phyloP scores from a whole-genome alignment of 2,888 invertebrate genomes.

The Eledone cirrhosa region DNA sequence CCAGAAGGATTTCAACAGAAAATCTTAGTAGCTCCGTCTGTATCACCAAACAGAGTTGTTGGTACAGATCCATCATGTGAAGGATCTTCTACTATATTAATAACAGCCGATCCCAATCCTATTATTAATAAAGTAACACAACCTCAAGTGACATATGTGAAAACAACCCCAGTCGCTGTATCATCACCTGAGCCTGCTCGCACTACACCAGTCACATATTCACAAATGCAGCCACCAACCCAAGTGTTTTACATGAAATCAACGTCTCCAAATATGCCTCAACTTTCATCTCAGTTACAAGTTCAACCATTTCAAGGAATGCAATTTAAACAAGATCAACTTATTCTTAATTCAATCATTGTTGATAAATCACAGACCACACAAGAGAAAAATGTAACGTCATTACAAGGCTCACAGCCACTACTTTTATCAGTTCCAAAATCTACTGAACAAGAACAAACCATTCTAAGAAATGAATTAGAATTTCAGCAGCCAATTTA shows the following conservation, averaged over 20 bases:
- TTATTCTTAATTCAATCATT: slow-evolving; percentile 23
- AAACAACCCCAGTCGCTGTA: slow-evolving; percentile 1
- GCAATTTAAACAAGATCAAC: slow-evolving; percentile 20
- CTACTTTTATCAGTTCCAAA: slow-evolving; percentile 22
- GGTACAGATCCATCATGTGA: slow-evolving; percentile 18
- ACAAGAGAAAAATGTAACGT: slow-evolving; percentile 9
- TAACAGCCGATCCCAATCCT: slow-evolving; percentile 8
- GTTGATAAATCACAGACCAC: slow-evolving; percentile 27
- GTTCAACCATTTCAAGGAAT: slow-evolving; percentile 15
- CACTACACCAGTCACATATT: no score
- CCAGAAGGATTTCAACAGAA: slow-evolving; percentile 20
- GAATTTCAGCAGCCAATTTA: not conserved
- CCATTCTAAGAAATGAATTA: slow-evolving; percentile 7
- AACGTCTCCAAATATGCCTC: slow-evolving; percentile 12
- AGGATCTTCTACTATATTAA: slow-evolving; percentile 12
- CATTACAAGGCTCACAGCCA: slow-evolving; percentile 15
- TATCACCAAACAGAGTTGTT: slow-evolving; percentile 17
- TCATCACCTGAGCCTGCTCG: no score
- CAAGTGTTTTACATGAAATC: slow-evolving; percentile 19
- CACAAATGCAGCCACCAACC: not conserved
- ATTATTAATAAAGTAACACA: slow-evolving; percentile 9
- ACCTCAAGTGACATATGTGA: slow-evolving; percentile 10
- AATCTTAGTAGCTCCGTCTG: slow-evolving; percentile 15
- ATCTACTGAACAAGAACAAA: slow-evolving; percentile 12
- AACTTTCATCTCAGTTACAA: slow-evolving; percentile 18